Conservation (phyloP, 2,797 vertebrate species). For the Pempheris klunzingeri region DNA sequence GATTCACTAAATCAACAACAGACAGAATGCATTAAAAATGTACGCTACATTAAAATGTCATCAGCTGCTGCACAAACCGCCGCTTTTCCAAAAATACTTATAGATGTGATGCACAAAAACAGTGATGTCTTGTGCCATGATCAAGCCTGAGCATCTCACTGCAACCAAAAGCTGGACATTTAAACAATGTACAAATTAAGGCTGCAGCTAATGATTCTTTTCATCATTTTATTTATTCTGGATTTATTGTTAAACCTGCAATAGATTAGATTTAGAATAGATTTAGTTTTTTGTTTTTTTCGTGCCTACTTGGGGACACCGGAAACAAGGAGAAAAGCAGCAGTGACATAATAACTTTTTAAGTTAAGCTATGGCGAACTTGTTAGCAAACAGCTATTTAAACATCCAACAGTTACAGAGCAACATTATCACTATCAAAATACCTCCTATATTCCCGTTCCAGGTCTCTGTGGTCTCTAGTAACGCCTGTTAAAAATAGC, state of each 20-base stretch:
- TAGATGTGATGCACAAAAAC: neutral
- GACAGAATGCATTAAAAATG: conserved; percentile 35
- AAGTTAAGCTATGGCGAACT: neutral
- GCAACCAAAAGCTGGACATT: neutral
- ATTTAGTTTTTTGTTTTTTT: too few species aligned
- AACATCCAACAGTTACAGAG: neutral
- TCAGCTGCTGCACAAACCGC: conserved; percentile 22
- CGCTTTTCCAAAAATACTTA: neutral
- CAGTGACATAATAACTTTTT: neutral
- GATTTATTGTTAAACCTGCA: neutral
- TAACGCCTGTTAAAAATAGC: neutral
- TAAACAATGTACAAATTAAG: neutral
- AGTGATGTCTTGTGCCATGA: neutral
- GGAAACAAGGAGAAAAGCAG: neutral
- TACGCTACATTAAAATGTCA: conserved; percentile 27
- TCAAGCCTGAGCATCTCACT: neutral
- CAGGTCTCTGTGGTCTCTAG: neutral
- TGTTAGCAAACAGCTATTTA: neutral
- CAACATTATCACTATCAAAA: conserved; percentile 3
- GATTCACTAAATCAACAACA: conserved; percentile 29
- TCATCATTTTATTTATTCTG: neutral
- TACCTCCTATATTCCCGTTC: too few species aligned
- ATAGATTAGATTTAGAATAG: too few species aligned
- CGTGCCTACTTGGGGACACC: too few species aligned
- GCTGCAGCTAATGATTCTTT: neutral